These are phyloP conservation scores for Labia minor DNA, from an alignment of 2,888 invertebrate genomes.

Conservation along the genomic window DNA sequence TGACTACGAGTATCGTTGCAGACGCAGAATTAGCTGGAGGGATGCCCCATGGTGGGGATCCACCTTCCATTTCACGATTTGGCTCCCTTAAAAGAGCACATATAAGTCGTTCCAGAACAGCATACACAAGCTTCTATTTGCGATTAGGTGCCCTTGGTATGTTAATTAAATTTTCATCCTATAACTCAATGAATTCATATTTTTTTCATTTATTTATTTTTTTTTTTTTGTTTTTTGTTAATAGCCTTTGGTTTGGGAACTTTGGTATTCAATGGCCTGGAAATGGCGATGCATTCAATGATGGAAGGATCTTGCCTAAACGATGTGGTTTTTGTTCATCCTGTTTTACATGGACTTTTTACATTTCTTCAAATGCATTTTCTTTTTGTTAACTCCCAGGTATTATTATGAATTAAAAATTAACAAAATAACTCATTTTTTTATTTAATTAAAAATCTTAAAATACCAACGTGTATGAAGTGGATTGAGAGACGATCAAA, in stretches of 20 bases:
- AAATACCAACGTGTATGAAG: neutral
- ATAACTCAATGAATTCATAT: too few species aligned
- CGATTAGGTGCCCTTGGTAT: constrained; percentile 43
- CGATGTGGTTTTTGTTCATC: constrained; percentile 43
- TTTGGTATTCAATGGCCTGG: constrained; percentile 43
- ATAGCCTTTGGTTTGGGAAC: constrained; percentile 45
- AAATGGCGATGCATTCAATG: constrained; percentile 46
- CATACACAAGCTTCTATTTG: constrained; percentile 43
- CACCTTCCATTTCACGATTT: constrained; percentile 37
- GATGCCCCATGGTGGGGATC: neutral
- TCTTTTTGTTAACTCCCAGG: constrained; percentile 46
- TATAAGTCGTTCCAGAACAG: constrained; percentile 39
- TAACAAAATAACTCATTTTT: neutral
- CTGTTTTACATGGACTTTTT: constrained; percentile 44
- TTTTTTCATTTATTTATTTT: too few species aligned
- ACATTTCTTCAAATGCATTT: constrained; percentile 48
- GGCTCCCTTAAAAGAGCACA: constrained; percentile 44
- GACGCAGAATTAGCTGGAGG: constrained; percentile 39
- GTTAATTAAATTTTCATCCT: constrained; percentile 23
- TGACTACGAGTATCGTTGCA: constrained; percentile 28
- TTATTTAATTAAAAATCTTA: neutral
- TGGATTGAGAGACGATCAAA: neutral
- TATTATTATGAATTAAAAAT: constrained; percentile 27
- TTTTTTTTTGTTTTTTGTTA: neutral
- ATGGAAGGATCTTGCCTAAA: constrained; percentile 40